Base-by-base conservation (phyloP, 2,888 invertebrate species). In the Pristionchus exspectatus region DNA sequence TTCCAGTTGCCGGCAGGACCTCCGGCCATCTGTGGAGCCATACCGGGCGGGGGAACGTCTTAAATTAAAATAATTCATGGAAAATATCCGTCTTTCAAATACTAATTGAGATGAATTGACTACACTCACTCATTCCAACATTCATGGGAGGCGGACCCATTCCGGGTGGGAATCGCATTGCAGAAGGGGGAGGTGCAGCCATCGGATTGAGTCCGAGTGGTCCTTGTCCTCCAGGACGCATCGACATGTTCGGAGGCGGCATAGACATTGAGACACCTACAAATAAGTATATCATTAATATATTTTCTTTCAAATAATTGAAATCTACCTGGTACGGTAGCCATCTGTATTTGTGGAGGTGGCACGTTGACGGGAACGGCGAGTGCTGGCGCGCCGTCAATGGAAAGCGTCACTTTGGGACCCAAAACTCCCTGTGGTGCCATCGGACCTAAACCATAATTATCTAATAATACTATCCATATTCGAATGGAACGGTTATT, bases 111-210 rank as follows among this genome's bases (percentile, higher is more conserved):
- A 18, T 33, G 44, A 33, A 44, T 77, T 38, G n/a, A 27, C 38
- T 38, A 38, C 5, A 38, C 77, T 59, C 85, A 59, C 85, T 87
- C 87, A 87, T 87, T 66, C 87, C 69, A 69, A 50, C 27, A 56
- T 12, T 54, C 87, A 74, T 88, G 12, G 87, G 87, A 2, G 87
- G 87, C 24, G 87, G 87, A 54, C 74, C 87, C 87, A 88, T 88
- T 27, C 87, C 87, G 74, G 87, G 87, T 24, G 87, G 87, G 87
- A 88, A 88, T 9, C 87, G 72, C 87, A 88, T 88, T n/a, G 87
- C 87, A 4, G 87, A 72, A 9, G 87, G 87, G 21, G 87, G 87
- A 16, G 56, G 50, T 7, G 30, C 87, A 10, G 54, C 30, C 87
- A 87, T 87, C 33, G 30, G 59, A 18, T 63, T 63, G 56, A 87